Evolutionary conservation across 2,888 invertebrate species (phyloP).

Genomic region (Eristalis pertinax): DNA sequence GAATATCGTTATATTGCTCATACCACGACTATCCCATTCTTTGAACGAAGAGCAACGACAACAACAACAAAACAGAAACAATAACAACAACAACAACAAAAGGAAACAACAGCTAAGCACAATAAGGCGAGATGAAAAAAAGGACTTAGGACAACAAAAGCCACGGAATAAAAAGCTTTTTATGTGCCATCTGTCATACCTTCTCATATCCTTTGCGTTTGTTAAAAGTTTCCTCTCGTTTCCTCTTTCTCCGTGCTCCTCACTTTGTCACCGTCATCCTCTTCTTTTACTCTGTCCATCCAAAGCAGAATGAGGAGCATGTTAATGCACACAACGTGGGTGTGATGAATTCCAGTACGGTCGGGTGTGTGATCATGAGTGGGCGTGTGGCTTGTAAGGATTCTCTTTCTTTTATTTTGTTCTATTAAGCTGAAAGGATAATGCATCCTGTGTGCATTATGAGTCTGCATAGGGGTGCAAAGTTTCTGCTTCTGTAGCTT

Average conservation of each 20-base stretch:
- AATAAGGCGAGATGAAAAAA: conserved; percentile 34
- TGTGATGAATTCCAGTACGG: conserved; percentile 52
- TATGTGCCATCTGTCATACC: conserved; percentile 70
- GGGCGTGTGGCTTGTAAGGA: conserved; percentile 21
- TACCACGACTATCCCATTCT: neutral
- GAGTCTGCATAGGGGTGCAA: conserved; percentile 1
- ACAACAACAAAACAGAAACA: conserved; percentile 23
- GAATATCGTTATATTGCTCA: conserved; percentile 59
- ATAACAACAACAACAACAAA: conserved; percentile 16
- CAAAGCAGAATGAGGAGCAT: neutral
- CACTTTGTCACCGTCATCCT: neutral
- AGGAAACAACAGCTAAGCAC: conserved; percentile 42
- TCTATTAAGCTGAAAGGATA: conserved; percentile 67
- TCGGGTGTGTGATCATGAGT: conserved; percentile 46
- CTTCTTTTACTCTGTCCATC: neutral
- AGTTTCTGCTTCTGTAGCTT: conserved; percentile 37
- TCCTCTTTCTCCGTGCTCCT: neutral
- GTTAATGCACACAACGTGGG: conserved; percentile 52
- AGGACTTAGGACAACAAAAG: conserved; percentile 58
- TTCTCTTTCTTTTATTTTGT: conserved; percentile 14
- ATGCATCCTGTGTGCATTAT: conserved; percentile 49
- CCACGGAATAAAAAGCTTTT: conserved; percentile 64
- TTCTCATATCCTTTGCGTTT: conserved; percentile 60
- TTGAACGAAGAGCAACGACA: neutral
- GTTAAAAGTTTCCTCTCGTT: conserved; percentile 57